Evolutionary conservation across 1,140 invertebrate species (phyloP).

Genomic region (Chrysomallon squamiferum): DNA sequence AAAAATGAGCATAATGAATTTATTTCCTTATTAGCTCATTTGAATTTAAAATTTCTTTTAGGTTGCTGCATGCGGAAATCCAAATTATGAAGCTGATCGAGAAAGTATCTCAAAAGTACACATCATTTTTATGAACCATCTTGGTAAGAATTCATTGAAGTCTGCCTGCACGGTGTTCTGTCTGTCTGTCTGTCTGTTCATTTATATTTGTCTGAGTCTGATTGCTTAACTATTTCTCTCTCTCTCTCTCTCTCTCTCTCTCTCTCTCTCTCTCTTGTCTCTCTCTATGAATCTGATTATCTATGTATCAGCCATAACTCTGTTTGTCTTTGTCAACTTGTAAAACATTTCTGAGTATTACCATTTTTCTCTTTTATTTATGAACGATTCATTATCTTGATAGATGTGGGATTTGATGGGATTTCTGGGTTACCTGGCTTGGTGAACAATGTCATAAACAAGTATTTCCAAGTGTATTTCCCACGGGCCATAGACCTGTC

Average conservation of each 20-base stretch:
- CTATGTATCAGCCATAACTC: not conserved
- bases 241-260: not conserved
- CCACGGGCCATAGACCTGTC: slow-evolving; percentile 38
- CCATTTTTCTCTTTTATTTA: not conserved
- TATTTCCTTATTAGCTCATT: no score
- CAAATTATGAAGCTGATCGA: slow-evolving; percentile 1
- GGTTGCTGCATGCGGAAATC: no score
- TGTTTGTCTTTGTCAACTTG: not conserved
- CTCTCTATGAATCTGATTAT: not conserved
- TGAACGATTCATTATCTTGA: not conserved
- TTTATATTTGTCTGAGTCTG: not conserved
- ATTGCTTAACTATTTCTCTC: not conserved
- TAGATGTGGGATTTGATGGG: slow-evolving; percentile 53
- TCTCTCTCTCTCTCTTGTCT: not conserved
- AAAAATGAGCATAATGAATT: no score
- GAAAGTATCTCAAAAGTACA: slow-evolving; percentile 37
- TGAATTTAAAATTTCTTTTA: no score
- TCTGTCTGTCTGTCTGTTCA: not conserved
- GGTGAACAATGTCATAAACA: slow-evolving; percentile 46
- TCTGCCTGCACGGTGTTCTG: not conserved
- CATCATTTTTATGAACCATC: slow-evolving; percentile 50
- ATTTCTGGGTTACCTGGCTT: slow-evolving; percentile 29
- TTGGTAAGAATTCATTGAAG: slow-evolving; percentile 31
- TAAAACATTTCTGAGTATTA: not conserved
- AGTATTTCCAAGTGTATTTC: slow-evolving; percentile 49